Evolutionary conservation across 2,113 vertebrate species (phyloP).

Genomic region (Phaethon lepturus): DNA sequence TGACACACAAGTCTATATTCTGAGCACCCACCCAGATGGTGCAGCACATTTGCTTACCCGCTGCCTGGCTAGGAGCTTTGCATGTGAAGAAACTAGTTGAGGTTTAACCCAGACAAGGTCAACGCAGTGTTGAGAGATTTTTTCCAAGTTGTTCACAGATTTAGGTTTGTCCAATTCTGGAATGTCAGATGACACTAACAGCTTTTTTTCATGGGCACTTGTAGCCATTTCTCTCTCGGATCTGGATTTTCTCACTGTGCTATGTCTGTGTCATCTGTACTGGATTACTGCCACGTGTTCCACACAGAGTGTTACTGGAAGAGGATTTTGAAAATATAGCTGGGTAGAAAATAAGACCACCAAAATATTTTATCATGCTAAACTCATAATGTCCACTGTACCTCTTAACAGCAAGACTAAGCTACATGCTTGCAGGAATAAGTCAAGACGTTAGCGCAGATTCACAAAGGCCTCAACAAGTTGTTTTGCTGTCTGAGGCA

Average conservation of each 20-base stretch:
- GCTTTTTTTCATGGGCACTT: conserved; percentile 25
- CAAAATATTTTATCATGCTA: not conserved
- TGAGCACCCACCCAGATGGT: conserved; percentile 38
- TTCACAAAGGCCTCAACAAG: not conserved
- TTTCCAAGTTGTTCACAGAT: not conserved
- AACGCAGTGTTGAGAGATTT: not conserved
- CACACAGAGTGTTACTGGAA: not conserved
- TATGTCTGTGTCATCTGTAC: conserved; percentile 32
- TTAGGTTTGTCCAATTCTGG: conserved; percentile 23
- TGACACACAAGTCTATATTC: not conserved
- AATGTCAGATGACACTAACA: conserved; percentile 25
- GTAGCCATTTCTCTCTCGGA: conserved; percentile 3
- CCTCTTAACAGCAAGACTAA: not conserved
- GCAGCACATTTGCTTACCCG: not conserved
- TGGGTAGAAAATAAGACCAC: conserved; percentile 9
- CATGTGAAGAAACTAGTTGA: not conserved
- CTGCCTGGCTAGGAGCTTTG: not conserved
- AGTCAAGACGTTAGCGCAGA: not conserved
- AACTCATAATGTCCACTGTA: not conserved
- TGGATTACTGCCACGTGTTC: conserved; percentile 39
- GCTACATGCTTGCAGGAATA: not conserved
- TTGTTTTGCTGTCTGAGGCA: not conserved
- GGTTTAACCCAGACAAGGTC: conserved; percentile 30
- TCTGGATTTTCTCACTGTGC: conserved; percentile 49
- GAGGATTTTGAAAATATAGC: conserved; percentile 31